phyloP scores from a whole-genome alignment of 2,888 invertebrate species.

The Pseudococcus viburni region DNA sequence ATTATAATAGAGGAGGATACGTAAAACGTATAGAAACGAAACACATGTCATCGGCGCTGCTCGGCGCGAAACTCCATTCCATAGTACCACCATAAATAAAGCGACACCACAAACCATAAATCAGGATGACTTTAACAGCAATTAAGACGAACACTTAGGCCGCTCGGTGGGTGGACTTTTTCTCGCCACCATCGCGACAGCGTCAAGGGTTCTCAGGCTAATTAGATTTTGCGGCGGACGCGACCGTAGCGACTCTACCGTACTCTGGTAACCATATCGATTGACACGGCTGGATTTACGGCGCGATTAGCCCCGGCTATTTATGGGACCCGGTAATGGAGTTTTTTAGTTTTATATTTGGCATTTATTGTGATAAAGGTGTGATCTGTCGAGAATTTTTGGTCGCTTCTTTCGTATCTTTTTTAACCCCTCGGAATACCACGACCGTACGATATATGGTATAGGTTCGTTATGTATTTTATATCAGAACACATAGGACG shows the following conservation, averaged over 20 bases:
- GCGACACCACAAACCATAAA: conserved; percentile 63
- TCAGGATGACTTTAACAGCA: conserved; percentile 66
- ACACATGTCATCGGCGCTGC: conserved; percentile 65
- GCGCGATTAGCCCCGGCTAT: conserved; percentile 46
- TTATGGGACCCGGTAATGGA: conserved; percentile 42
- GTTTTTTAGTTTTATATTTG: conserved; percentile 53
- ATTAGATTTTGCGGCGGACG: conserved; percentile 57
- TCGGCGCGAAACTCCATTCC: conserved; percentile 54
- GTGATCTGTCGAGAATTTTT: conserved; percentile 24
- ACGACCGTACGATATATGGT: too few relatives aligned
- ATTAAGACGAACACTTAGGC: conserved; percentile 65
- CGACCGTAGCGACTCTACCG: neutral
- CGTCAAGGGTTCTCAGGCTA: conserved; percentile 57
- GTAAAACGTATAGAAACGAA: neutral
- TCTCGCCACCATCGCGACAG: conserved; percentile 28
- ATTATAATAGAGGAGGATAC: neutral
- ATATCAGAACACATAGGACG: neutral
- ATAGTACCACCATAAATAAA: conserved; percentile 54
- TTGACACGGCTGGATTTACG: conserved; percentile 33
- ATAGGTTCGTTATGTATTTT: neutral
- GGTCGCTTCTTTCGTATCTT: neutral
- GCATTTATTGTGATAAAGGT: conserved; percentile 49
- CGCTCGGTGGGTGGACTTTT: conserved; percentile 66
- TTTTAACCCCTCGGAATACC: neutral
- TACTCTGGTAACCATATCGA: conserved; percentile 5